phyloP scores from a whole-genome alignment of 2,888 invertebrate genomes.

The Amphipyra berbera region DNA sequence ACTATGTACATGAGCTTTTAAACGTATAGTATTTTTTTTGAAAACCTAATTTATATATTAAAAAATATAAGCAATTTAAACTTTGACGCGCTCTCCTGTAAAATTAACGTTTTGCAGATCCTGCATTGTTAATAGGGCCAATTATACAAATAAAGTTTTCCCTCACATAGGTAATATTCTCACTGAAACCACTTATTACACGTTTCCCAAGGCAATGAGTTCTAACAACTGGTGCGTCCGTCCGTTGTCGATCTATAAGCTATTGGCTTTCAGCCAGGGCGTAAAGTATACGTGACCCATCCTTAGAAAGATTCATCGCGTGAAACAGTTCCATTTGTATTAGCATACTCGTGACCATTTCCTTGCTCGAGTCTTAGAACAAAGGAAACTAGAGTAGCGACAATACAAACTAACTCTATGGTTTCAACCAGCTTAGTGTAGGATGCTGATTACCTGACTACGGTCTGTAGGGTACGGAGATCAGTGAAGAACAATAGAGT shows the following conservation, averaged over 20 bases:
- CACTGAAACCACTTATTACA: slow-evolving; percentile 25
- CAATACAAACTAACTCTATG: slow-evolving; percentile 1
- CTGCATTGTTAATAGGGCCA: too few species aligned
- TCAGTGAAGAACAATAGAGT: too few species aligned
- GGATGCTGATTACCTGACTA: too few species aligned
- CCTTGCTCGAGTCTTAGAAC: slow-evolving; percentile 24
- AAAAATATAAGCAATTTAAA: too few species aligned
- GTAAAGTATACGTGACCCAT: slow-evolving; percentile 45
- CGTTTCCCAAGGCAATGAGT: slow-evolving; percentile 43
- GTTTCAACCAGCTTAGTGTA: too few species aligned
- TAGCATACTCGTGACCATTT: slow-evolving; percentile 45
- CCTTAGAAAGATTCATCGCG: slow-evolving; percentile 51
- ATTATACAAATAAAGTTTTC: too few species aligned
- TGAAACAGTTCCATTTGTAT: slow-evolving; percentile 47
- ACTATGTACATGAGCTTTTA: too few species aligned
- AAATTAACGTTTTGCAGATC: too few species aligned
- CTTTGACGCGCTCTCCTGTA: too few species aligned
- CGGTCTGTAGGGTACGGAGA: too few species aligned
- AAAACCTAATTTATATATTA: too few species aligned
- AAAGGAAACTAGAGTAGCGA: slow-evolving; percentile 32
- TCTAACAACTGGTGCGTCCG: slow-evolving; percentile 24
- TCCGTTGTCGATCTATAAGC: slow-evolving; percentile 40
- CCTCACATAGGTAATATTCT: slow-evolving; percentile 2
- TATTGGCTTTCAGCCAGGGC: slow-evolving; percentile 51
- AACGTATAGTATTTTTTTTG: too few species aligned